Conservation (phyloP, 2,797 vertebrate genomes). For the Perodicticus potto region DNA sequence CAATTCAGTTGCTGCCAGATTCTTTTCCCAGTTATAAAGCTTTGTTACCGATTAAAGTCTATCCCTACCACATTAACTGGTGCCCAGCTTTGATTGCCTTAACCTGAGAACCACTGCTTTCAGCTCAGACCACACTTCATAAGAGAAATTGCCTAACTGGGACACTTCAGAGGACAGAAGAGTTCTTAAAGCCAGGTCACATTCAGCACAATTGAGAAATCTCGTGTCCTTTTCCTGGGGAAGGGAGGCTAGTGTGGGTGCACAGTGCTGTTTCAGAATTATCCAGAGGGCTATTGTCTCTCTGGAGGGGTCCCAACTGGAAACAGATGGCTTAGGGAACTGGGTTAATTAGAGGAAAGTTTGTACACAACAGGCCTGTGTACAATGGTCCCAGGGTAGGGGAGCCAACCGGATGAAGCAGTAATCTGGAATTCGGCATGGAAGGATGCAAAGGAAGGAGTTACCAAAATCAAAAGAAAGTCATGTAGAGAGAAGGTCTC, state of each 20-base stretch:
- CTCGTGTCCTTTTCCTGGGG: neutral
- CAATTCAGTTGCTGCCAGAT: neutral
- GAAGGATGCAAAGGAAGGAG: neutral
- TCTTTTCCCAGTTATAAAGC: neutral
- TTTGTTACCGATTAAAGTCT: neutral
- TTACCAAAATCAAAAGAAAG: neutral
- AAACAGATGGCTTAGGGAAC: neutral
- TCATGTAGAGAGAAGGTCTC: neutral
- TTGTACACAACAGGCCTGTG: neutral
- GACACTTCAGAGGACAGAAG: neutral
- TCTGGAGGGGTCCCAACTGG: neutral
- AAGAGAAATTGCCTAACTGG: neutral
- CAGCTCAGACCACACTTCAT: neutral
- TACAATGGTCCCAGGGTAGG: no score
- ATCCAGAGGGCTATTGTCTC: neutral
- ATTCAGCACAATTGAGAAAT: neutral
- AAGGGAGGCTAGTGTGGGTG: neutral
- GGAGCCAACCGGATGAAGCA: neutral
- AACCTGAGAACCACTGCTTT: neutral
- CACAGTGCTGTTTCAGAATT: neutral
- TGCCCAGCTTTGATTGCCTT: neutral
- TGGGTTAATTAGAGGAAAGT: neutral
- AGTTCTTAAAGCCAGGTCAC: neutral
- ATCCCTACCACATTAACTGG: neutral
- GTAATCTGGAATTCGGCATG: neutral